Evolutionary conservation across 2,797 vertebrate species (phyloP).

Genomic region (Rachycentron canadum): DNA sequence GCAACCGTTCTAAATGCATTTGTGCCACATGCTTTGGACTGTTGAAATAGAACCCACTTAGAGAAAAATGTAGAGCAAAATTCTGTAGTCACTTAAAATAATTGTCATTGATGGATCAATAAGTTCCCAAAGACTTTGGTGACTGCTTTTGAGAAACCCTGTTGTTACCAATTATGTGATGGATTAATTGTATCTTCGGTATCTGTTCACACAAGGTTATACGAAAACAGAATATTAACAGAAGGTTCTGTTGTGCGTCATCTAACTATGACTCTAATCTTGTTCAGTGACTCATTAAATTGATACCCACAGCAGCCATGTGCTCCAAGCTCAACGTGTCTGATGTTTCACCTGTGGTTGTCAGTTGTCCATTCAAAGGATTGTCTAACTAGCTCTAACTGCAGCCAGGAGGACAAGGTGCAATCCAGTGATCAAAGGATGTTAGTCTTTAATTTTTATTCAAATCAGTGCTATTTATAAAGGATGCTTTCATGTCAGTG

Average conservation of each 20-base stretch:
- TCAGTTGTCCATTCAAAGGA: conserved; percentile 16
- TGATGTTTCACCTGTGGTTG: conserved; percentile 31
- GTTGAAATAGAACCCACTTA: too few species aligned
- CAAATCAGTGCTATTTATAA: conserved; percentile 34
- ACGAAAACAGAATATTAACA: background rate
- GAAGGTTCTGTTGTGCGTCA: background rate
- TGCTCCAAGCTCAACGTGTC: background rate
- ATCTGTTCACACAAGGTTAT: background rate
- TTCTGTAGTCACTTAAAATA: background rate
- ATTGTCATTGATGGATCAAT: background rate
- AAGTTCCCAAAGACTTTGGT: background rate
- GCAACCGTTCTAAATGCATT: too few species aligned
- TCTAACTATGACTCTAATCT: background rate
- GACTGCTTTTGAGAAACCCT: background rate
- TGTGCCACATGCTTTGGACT: too few species aligned
- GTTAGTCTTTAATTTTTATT: conserved; percentile 31
- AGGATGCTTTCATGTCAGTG: conserved; percentile 46
- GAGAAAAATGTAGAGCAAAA: background rate
- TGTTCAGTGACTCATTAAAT: conserved; percentile 41
- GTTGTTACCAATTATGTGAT: background rate
- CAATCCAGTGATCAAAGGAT: conserved; percentile 47
- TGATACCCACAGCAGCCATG: background rate
- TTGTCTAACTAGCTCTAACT: conserved; percentile 22
- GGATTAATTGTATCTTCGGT: background rate
- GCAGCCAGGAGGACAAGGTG: conserved; percentile 25